A percentile compares a stretch with the other conserved stretches of the same genome.
Evolutionary conservation across 1,140 invertebrate genomes (phyloP).

Genomic region (Archivesica marissinica): DNA sequence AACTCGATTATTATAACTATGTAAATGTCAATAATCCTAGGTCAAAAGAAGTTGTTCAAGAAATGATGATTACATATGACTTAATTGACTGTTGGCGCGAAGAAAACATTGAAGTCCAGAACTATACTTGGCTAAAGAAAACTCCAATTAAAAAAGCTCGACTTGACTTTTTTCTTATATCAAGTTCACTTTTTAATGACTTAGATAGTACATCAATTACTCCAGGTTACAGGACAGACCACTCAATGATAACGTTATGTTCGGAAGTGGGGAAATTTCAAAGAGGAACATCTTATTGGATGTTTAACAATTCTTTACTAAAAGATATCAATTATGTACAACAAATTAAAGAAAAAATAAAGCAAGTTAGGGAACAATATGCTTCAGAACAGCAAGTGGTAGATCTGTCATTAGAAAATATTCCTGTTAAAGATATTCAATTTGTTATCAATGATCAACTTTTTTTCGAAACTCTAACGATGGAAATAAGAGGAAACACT

Average conservation of each 20-base stretch:
- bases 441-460: constrained; percentile 14
- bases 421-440: background rate
- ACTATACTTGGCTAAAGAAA: constrained; percentile 39
- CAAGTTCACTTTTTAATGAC: constrained; percentile 6
- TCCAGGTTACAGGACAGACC: constrained; percentile 28
- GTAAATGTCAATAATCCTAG: constrained; percentile 30
- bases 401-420: background rate
- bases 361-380: background rate
- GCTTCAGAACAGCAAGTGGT: background rate
- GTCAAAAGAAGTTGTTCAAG: background rate
- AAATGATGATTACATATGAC: background rate
- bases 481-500: constrained; percentile 49
- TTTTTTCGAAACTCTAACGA: constrained; percentile 50
- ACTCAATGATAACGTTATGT: constrained; percentile 9
- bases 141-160: constrained; percentile 33
- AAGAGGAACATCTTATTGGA: constrained; percentile 15
- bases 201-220: background rate
- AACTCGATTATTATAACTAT: constrained; percentile 40
- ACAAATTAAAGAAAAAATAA: too few species aligned
- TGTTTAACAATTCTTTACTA: constrained; percentile 26
- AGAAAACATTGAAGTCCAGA: background rate
- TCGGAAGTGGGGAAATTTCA: constrained; percentile 5
- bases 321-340: background rate
- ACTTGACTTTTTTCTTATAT: constrained; percentile 44
- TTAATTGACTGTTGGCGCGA: constrained; percentile 43